Base-by-base conservation (phyloP, 2,888 invertebrate species). In the Pristionchus entomophagus region DNA sequence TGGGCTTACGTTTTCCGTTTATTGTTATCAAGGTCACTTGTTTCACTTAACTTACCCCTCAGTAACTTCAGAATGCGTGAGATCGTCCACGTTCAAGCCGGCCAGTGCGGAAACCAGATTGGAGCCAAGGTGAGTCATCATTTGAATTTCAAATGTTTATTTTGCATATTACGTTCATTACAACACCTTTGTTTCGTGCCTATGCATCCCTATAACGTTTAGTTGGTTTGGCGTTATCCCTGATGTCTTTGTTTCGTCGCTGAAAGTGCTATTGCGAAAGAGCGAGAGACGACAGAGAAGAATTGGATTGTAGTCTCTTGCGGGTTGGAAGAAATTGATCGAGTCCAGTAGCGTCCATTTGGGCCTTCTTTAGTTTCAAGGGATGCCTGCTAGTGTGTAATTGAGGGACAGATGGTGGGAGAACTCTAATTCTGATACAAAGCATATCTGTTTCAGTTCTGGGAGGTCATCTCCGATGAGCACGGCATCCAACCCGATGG, bases 51-150 rank as follows among this genome's bases (percentile, higher is more conserved):
- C 41, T 22, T 45, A 73, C 35, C 69, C 10, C 69, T 22, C 38
- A 38, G 19, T 41, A 69, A 26, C 73, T 51, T 26, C 86, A 91
- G 91, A 84, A 97, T 97, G 97, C 96, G 97, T 95, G 97, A 97
- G 96, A 97, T 97, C 94, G 97, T 97, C 91, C 97, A 97, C 94
- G 96, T 97, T 92, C 97, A 97, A 95, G 96, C 97, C 92, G 97
- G 97, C 91, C 97, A 97, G 94, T 97, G 97, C 95, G 97, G 97
- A 90, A 97, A 97, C 95, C 97, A 97, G 95, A 97, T 97, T 94
- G 97, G 97, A 93, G 97, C 97, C 92, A 97, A 97, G 96, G 96
- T 96, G 73, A 56, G 83, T 77, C 73, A 73, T n/a, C n/a, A 45
- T 65, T 45, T 56, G n/a, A 82, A 81, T 78, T 78, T 78, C 10